Percentiles rank a stretch among this genome's conserved stretches.
Evolutionary conservation across 2,888 invertebrate species (phyloP).

Genomic region (Branchellion lobata): DNA sequence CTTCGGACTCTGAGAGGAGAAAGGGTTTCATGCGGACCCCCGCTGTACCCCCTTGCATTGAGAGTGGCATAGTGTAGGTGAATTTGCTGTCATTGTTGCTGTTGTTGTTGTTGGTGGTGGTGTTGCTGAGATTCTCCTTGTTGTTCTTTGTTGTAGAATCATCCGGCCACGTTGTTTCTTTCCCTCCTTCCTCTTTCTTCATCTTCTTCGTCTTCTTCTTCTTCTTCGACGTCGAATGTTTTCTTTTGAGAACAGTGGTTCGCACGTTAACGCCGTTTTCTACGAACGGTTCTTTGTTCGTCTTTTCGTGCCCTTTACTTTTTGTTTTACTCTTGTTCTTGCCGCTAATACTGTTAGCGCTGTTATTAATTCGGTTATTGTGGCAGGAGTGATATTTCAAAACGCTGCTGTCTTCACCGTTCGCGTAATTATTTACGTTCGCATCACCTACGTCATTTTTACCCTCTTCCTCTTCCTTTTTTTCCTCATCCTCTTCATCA

Average conservation of each 20-base stretch:
- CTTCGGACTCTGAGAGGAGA: conserved; percentile 56
- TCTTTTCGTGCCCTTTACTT: neutral
- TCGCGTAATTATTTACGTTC: neutral
- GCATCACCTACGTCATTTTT: neutral
- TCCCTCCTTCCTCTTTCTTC: neutral
- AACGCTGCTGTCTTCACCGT: neutral
- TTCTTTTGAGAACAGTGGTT: neutral
- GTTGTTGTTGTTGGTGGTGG: neutral
- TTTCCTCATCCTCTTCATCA: neutral
- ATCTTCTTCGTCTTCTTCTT: too few species aligned
- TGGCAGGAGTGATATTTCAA: conserved; percentile 2
- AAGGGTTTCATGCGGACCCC: conserved; percentile 87
- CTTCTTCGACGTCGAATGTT: neutral
- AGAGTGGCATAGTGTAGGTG: conserved; percentile 47
- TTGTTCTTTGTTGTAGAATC: neutral
- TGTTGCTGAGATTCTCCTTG: neutral
- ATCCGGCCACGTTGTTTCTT: neutral
- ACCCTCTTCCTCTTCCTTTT: neutral
- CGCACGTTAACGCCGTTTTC: neutral
- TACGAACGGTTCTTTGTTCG: neutral
- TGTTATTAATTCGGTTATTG: conserved; percentile 7
- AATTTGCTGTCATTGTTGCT: conserved; percentile 20
- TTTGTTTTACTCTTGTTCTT: neutral
- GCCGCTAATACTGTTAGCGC: neutral
- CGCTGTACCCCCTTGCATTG: conserved; percentile 53